These are phyloP conservation scores for Brachyhypopomus gauderio DNA, from an alignment of 2,113 vertebrate genomes.

Conservation along the genomic window DNA sequence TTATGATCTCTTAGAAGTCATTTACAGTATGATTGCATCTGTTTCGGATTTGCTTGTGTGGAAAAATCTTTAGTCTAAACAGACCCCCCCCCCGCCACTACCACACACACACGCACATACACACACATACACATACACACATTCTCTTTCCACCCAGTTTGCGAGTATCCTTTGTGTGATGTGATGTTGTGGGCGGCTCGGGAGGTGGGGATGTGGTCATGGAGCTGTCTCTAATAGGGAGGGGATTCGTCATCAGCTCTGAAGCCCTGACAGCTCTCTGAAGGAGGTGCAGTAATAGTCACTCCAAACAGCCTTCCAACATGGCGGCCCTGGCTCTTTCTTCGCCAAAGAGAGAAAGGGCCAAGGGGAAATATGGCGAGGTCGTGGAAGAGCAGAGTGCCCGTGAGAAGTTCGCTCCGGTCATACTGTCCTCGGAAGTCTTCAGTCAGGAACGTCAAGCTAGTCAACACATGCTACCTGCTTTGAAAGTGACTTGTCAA, in stretches of 20 bases:
- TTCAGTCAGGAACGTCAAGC: neutral
- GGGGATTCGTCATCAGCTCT: slow-evolving; percentile 16
- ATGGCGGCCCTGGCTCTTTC: slow-evolving; percentile 7
- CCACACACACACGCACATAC: neutral
- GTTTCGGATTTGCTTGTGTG: slow-evolving; percentile 5
- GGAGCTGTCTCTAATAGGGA: neutral
- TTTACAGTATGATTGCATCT: slow-evolving; percentile 7
- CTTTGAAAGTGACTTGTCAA: neutral
- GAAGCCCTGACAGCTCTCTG: neutral
- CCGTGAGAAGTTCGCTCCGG: neutral
- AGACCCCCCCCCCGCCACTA: neutral
- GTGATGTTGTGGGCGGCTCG: neutral
- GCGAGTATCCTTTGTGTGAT: neutral
- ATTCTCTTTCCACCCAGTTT: neutral
- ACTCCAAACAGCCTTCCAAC: slow-evolving; percentile 12
- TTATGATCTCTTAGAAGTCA: neutral
- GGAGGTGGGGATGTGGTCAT: neutral
- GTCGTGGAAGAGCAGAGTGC: neutral
- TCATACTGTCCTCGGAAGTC: neutral
- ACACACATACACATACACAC: neutral
- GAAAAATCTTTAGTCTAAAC: neutral
- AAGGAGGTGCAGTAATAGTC: neutral
- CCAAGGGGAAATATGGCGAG: neutral
- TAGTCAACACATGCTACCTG: neutral
- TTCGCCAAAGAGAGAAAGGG: neutral